A percentile compares a stretch with the other conserved stretches of the same genome.
These are phyloP conservation scores for Amphimallon solstitiale DNA, from an alignment of 2,888 invertebrate species.

Conservation along the genomic window DNA sequence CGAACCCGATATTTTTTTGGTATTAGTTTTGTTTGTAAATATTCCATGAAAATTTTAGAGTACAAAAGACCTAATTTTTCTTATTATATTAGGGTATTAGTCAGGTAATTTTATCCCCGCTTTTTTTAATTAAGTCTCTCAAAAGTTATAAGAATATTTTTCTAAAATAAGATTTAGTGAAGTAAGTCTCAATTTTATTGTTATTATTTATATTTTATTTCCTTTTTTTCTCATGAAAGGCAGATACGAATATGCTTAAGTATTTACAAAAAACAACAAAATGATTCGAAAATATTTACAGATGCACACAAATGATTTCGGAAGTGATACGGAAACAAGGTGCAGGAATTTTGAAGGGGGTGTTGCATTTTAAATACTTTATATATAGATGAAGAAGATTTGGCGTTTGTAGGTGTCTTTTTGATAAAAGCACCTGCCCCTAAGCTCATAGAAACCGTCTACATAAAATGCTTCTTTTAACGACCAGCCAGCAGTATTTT, in stretches of 20 bases:
- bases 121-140: no score
- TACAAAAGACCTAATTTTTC: no score
- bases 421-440: conserved; percentile 27
- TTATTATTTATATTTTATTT: no score
- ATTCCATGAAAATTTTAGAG: no score
- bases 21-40: no score
- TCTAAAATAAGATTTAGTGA: no score
- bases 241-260: no score
- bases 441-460: conserved; percentile 1
- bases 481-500: conserved; percentile 1
- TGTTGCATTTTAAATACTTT: conserved; percentile 14
- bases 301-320: conserved; percentile 15
- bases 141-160: no score
- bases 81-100: no score
- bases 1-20: no score
- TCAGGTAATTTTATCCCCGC: no score
- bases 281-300: conserved; percentile 4
- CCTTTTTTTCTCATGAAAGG: neutral
- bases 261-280: neutral
- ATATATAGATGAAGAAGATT: conserved; percentile 4
- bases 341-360: conserved; percentile 23
- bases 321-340: conserved; percentile 15
- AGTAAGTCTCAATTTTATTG: no score
- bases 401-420: conserved; percentile 11
- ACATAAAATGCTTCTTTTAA: conserved; percentile 28